A percentile compares a stretch with the other conserved stretches of the same genome.
Evolutionary conservation across 2,888 invertebrate genomes (phyloP).

Genomic region (Zygothrica quintamaculata): DNA sequence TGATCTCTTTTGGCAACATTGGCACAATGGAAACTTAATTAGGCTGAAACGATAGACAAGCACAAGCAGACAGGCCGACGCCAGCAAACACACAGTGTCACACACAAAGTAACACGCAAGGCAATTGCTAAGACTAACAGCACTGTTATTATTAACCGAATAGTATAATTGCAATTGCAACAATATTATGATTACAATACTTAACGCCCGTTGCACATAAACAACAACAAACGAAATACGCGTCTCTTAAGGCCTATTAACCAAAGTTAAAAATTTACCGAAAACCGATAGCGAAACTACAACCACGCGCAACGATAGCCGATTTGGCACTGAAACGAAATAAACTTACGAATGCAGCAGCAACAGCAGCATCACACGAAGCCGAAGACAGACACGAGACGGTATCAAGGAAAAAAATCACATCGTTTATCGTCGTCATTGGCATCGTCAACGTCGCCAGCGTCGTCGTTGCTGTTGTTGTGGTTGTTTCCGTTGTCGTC

Average conservation of each 20-base stretch:
- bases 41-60: conserved; percentile 43
- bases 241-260: conserved; percentile 7
- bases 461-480: conserved; percentile 5
- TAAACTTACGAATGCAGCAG: conserved; percentile 35
- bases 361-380: conserved; percentile 1
- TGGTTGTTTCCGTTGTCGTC: conserved; percentile 6
- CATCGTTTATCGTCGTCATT: too few species aligned
- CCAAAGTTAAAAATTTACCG: conserved; percentile 9
- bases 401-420: conserved; percentile 36
- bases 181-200: conserved; percentile 59
- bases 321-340: conserved; percentile 67
- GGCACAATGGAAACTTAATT: conserved; percentile 60
- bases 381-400: conserved; percentile 17
- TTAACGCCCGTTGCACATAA: conserved; percentile 29
- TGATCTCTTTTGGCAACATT: conserved; percentile 50
- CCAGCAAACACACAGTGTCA: conserved; percentile 47
- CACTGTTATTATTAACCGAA: conserved; percentile 38
- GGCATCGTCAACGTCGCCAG: background rate
- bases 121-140: conserved; percentile 52
- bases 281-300: conserved; percentile 10
- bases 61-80: conserved; percentile 48
- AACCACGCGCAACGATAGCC: conserved; percentile 60
- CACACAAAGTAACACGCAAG: conserved; percentile 4
- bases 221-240: conserved; percentile 48
- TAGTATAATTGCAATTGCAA: conserved; percentile 30